Evolutionary conservation across 2,888 invertebrate genomes (phyloP), one percentile per base, ranked within the genome.

Genomic region (Apeira syringaria): DNA sequence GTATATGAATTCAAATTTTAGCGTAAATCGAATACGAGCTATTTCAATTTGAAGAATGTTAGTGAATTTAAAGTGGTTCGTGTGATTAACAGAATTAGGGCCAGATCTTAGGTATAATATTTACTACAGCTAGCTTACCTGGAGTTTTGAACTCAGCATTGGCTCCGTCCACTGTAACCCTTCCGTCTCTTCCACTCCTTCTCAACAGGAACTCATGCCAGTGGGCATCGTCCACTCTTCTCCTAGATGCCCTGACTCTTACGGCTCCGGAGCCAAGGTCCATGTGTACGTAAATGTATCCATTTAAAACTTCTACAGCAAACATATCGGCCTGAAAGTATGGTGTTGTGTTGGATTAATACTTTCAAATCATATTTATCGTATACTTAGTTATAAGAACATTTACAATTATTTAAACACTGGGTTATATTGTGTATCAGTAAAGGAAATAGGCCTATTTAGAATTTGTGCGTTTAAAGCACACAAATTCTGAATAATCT

Each of bases 251-350:
- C 61, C 97, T 92, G 36, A 97, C 94, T 68, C 97, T 94, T 2
- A 96, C 93, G 0, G 96, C 94, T 0, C 98, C 98, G 2, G 97
- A 96, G 0, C 99, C 99, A 30, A 99, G 91, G 73, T 98, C 97
- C 65, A 98, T 89, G 64, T 98, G 96, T 11, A 98, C 93, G 84
- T 97, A 98, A 52, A 99, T 94, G 76, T 98, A 96, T 0, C 99
- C 98, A 58, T 97, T 97, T 54, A 98, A 92, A 59, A 99, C 92
- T 82, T 99, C 99, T 58, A 99, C 94, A 1, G 98, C 98, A 71
- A 99, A 96, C 36, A 98, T 93, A 77, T 99, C 98, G 34, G 95
- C 93, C 95, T 97, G 90, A 13, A 45, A 45, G 2, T n/a, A 7
- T 1, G 2, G 13, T 34, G 26, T 26, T 20, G 1, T 7, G 15